Evolutionary conservation across 2,888 invertebrate species (phyloP).

Genomic region (Labia minor): DNA sequence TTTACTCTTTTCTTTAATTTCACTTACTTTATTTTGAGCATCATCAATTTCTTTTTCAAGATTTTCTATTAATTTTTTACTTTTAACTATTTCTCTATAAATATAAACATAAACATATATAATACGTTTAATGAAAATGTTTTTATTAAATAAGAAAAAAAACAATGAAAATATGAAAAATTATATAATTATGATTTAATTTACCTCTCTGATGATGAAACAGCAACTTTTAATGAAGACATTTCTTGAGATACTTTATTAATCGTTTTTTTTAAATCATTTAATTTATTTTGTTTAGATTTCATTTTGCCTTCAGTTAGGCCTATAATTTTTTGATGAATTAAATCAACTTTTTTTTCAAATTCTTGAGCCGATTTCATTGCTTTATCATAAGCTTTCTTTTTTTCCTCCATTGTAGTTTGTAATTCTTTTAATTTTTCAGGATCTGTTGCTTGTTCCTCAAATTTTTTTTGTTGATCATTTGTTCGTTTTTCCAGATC

Average conservation of each 20-base stretch:
- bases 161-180: too few species aligned
- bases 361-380: slow-evolving; percentile 48
- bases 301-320: slow-evolving; percentile 59
- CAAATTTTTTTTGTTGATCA: neutral
- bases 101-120: slow-evolving; percentile 21
- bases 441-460: neutral
- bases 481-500: neutral
- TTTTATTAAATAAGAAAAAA: slow-evolving; percentile 30
- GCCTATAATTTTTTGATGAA: slow-evolving; percentile 56
- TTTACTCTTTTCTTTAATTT: slow-evolving; percentile 28
- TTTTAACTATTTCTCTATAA: slow-evolving; percentile 59
- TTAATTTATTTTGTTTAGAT: slow-evolving; percentile 58
- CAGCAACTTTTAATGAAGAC: slow-evolving; percentile 55
- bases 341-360: slow-evolving; percentile 50
- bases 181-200: too few species aligned
- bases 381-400: slow-evolving; percentile 39
- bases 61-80: slow-evolving; percentile 41
- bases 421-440: neutral
- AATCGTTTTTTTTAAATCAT: slow-evolving; percentile 54
- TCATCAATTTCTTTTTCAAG: slow-evolving; percentile 60
- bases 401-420: neutral
- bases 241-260: slow-evolving; percentile 55
- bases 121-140: slow-evolving; percentile 32
- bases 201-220: slow-evolving; percentile 45
- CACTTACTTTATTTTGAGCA: slow-evolving; percentile 49